phyloP scores from a whole-genome alignment of 2,797 vertebrate species.

The Phrynocephalus guinanensis region DNA sequence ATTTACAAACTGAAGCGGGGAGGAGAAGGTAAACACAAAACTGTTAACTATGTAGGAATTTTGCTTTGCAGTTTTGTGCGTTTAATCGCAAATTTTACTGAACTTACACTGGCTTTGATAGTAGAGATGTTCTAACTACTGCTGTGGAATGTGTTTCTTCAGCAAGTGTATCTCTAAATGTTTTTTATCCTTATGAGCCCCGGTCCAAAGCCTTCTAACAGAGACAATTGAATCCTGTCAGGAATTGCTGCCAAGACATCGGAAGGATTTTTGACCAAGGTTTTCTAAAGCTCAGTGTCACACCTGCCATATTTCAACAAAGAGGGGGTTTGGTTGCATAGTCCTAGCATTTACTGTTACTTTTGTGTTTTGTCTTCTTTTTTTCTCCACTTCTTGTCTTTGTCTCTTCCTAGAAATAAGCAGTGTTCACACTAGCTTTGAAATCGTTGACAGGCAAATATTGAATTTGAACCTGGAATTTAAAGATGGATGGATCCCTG shows the following conservation, averaged over 20 bases:
- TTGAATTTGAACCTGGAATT: constrained; percentile 68
- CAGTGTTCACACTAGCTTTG: constrained; percentile 84
- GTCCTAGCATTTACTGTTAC: constrained; percentile 79
- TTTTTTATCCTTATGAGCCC: constrained; percentile 82
- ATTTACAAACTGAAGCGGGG: constrained; percentile 61
- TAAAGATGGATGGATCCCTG: constrained; percentile 70
- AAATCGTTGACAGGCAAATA: constrained; percentile 75
- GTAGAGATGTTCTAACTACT: constrained; percentile 87
- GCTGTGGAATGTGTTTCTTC: constrained; percentile 87
- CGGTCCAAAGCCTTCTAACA: constrained; percentile 87
- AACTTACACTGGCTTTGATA: constrained; percentile 69
- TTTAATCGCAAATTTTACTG: constrained; percentile 74
- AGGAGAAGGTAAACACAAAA: constrained; percentile 69
- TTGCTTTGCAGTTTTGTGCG: constrained; percentile 69
- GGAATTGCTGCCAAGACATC: constrained; percentile 90
- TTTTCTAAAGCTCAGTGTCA: constrained; percentile 98
- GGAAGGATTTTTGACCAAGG: constrained; percentile 99
- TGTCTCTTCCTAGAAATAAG: constrained; percentile 73
- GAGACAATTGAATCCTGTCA: constrained; percentile 86
- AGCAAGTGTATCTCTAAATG: constrained; percentile 79
- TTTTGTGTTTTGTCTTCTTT: constrained; percentile 67
- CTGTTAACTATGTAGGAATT: constrained; percentile 77
- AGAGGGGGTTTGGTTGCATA: constrained; percentile 86
- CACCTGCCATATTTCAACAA: constrained; percentile 90
- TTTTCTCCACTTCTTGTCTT: constrained; percentile 64